Conservation (phyloP, 1,140 invertebrate genomes). For the Pentalonia nigronervosa region DNA sequence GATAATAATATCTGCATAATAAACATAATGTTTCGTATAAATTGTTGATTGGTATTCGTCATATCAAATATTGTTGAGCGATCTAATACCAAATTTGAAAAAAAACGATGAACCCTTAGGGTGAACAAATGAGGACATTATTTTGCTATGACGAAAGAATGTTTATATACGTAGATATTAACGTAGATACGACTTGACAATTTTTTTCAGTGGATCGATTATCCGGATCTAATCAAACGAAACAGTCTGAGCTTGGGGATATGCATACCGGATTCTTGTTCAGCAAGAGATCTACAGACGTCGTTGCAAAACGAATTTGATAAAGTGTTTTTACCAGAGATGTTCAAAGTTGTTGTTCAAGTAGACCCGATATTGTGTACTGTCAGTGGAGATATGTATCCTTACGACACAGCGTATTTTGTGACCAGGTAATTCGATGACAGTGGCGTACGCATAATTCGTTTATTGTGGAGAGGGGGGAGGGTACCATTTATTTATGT, state of each 20-base stretch:
- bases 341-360: background rate
- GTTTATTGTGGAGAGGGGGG: too few relatives aligned
- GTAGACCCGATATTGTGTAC: background rate
- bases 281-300: background rate
- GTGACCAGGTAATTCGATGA: constrained; percentile 18
- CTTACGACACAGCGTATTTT: background rate
- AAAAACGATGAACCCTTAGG: too few relatives aligned
- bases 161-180: too few relatives aligned
- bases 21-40: background rate
- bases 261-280: constrained; percentile 40
- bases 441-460: too few relatives aligned
- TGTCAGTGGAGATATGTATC: constrained; percentile 20
- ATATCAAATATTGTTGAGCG: background rate
- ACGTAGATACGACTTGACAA: too few relatives aligned
- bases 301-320: constrained; percentile 24
- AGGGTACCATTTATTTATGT: too few relatives aligned
- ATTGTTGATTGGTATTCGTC: background rate
- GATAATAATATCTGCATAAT: background rate
- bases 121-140: background rate
- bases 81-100: background rate
- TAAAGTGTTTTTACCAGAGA: background rate
- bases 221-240: background rate
- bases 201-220: constrained; percentile 40
- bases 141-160: background rate
- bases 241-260: constrained; percentile 28